These are phyloP conservation scores for Drusus annulatus DNA, from an alignment of 1,140 invertebrate genomes.

Conservation along the genomic window DNA sequence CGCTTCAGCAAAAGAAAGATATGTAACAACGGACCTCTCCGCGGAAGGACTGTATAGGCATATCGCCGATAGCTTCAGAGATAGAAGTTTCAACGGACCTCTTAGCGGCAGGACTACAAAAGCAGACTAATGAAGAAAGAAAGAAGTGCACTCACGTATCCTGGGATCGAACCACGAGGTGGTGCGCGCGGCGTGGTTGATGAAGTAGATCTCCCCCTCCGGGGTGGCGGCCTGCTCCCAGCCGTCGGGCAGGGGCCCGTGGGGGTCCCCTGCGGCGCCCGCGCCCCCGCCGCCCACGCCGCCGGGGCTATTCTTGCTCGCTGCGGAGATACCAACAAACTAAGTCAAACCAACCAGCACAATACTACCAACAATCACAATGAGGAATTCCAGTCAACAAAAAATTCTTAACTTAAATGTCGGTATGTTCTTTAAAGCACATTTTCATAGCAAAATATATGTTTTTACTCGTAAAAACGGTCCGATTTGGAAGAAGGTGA, in stretches of 20 bases:
- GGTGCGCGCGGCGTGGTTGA: constrained; percentile 94
- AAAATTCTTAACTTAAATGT: too few relatives aligned
- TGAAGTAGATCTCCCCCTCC: constrained; percentile 97
- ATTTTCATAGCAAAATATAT: too few relatives aligned
- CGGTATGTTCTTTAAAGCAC: too few relatives aligned
- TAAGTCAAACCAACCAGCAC: constrained; percentile 16
- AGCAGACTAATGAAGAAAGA: constrained; percentile 24
- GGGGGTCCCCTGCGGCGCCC: constrained; percentile 63
- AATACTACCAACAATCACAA: neutral
- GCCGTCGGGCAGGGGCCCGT: constrained; percentile 92
- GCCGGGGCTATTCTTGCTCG: constrained; percentile 44
- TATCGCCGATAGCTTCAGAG: too few relatives aligned
- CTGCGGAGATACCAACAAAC: constrained; percentile 46
- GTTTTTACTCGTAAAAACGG: too few relatives aligned
- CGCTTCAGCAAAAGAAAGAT: too few relatives aligned
- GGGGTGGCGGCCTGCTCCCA: constrained; percentile 96
- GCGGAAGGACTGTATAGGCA: too few relatives aligned
- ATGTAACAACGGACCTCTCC: too few relatives aligned
- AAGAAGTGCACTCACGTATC: constrained; percentile 84
- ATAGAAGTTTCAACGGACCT: too few relatives aligned
- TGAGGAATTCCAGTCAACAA: neutral
- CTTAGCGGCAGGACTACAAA: too few relatives aligned
- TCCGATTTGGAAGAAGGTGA: too few relatives aligned
- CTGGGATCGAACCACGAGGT: constrained; percentile 98
- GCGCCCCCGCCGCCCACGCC: constrained; percentile 56